A percentile compares a stretch with the other conserved stretches of the same genome.
Evolutionary conservation across 2,113 vertebrate genomes (phyloP).

Genomic region (Anser brachyrhynchus): DNA sequence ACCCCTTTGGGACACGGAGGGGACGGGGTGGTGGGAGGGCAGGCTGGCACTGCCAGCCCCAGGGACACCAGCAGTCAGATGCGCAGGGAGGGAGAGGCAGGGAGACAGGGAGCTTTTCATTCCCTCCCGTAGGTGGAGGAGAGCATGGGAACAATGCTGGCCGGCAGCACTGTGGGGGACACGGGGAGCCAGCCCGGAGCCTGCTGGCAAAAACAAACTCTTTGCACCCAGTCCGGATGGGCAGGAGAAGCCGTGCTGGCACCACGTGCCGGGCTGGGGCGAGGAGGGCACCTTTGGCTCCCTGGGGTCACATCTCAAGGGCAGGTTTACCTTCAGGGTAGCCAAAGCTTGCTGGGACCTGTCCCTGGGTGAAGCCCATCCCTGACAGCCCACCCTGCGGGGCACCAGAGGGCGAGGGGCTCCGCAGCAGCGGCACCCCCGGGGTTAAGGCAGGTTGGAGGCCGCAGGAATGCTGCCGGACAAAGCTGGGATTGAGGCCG

Average conservation of each 20-base stretch:
- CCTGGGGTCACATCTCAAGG: not conserved
- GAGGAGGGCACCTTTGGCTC: not conserved
- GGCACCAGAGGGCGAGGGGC: not conserved
- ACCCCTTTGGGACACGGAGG: not conserved
- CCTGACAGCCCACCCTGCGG: not conserved
- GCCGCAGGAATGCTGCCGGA: constrained; percentile 67
- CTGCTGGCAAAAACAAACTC: constrained; percentile 71
- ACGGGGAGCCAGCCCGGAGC: constrained; percentile 49
- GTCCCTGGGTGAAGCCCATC: not conserved
- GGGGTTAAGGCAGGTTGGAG: constrained; percentile 54
- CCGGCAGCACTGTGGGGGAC: constrained; percentile 64
- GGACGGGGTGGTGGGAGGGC: not conserved
- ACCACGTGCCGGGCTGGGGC: not conserved
- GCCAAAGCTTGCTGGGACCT: not conserved
- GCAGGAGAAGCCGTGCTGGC: constrained; percentile 57
- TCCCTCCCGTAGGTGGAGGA: constrained; percentile 75
- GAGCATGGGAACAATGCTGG: constrained; percentile 77
- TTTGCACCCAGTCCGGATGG: constrained; percentile 30
- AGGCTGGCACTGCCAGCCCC: not conserved
- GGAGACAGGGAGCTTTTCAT: constrained; percentile 70
- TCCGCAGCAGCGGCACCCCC: not conserved
- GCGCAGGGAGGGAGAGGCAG: not conserved
- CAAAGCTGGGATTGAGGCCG: constrained; percentile 80
- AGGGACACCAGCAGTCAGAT: not conserved
- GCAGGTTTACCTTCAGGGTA: not conserved